Conservation (phyloP, 2,888 invertebrate species). For the Nymphalis c-album region DNA sequence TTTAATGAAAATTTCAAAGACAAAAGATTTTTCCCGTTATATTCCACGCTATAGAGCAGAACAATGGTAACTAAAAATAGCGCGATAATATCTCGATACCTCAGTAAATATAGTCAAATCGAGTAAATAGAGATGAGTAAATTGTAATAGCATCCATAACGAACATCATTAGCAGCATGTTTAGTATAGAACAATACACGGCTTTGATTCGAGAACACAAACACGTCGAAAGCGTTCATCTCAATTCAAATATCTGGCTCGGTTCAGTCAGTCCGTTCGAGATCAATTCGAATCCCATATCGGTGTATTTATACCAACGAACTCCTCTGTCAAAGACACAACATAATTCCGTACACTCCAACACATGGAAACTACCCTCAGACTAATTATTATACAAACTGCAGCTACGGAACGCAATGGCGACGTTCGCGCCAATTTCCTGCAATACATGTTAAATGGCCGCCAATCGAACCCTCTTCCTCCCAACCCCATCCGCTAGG, state of each 20-base stretch:
- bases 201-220: conserved; percentile 7
- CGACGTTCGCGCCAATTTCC: conserved; percentile 43
- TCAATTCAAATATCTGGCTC: conserved; percentile 22
- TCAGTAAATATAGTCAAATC: not conserved
- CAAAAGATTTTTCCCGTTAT: conserved; percentile 10
- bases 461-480: conserved; percentile 49
- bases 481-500: conserved; percentile 22
- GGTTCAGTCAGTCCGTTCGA: conserved; percentile 16
- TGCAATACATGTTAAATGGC: conserved; percentile 45
- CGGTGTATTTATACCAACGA: conserved; percentile 29
- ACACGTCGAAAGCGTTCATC: conserved; percentile 7
- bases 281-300: conserved; percentile 24
- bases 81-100: not conserved
- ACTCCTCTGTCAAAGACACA: conserved; percentile 36
- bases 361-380: conserved; percentile 25
- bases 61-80: conserved; percentile 10
- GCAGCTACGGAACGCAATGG: conserved; percentile 38
- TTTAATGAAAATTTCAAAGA: conserved; percentile 13
- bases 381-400: conserved; percentile 43
- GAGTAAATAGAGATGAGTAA: not conserved
- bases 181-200: not conserved
- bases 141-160: not conserved
- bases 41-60: conserved; percentile 1
- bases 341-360: conserved; percentile 30
- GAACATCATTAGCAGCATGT: not conserved